Evolutionary conservation across 2,888 invertebrate species (phyloP), one percentile per base, ranked within the genome.

Genomic region (Chalcosyrphus nemorum): DNA sequence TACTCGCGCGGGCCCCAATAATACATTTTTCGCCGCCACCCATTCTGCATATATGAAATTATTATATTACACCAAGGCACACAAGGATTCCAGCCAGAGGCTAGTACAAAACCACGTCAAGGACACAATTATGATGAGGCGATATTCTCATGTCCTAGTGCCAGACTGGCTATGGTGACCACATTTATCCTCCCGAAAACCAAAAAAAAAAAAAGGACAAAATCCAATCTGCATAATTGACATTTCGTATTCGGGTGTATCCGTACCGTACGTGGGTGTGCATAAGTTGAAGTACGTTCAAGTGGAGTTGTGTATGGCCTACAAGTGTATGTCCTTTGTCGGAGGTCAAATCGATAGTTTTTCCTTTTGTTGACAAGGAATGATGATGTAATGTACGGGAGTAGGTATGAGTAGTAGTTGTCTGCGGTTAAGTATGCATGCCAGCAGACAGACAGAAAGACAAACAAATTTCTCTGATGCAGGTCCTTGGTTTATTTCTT

Each of bases 201-300:
- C 27, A 27, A 27, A n/a, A 29, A 19, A 6, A 7, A 32, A 1
- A n/a, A 4, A 13, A 15, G 27, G 27, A 57, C 56, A n/a, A 43
- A 71, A 57, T 32, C 27, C 78, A 59, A 72, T 78, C 78, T 78
- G 78, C 78, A 78, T 78, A 78, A 78, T 78, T 78, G 72, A 50
- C 32, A 41, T 71, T 71, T 77, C 17, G 27, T 77, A 52, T 41
- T 61, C 52, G 24, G 6, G 66, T 24, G 11, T 32, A n/a, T n/a
- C n/a, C n/a, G n/a, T n/a, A n/a, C 9, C 32, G 32, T 9, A 32
- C 68, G 29, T 59, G 21, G 52, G 21, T 50, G 19, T 41, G 32
- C 54, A 68, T 54, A 56, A 68, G 19, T 56, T 56, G 27, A 24
- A 54, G 17, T 54, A 13, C 17, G 24, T 76, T 59, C 59, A 47